Percentiles rank a stretch among this genome's conserved stretches.
Conservation (phyloP, 2,797 vertebrate genomes). For the Pelochelys cantorii region DNA sequence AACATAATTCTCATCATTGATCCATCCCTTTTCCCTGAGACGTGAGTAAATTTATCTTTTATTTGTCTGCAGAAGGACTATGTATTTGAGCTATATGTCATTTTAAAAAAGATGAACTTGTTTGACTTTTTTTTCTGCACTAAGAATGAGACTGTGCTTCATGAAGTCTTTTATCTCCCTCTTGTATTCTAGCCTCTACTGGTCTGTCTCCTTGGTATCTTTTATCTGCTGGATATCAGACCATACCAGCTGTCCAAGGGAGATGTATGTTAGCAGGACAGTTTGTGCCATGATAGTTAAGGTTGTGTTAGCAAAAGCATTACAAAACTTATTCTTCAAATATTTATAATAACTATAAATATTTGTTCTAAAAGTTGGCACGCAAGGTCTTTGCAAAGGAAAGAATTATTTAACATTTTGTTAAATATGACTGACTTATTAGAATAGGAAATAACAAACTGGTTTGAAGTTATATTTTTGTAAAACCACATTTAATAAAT, state of each 20-base stretch:
- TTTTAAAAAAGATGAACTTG: slow-evolving; percentile 23
- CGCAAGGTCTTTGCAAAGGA: not conserved
- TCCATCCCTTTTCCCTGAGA: not conserved
- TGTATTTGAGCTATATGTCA: not conserved
- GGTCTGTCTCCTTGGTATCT: slow-evolving; percentile 3
- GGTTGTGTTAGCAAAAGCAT: not conserved
- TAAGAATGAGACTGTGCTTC: not conserved
- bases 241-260: slow-evolving; percentile 14
- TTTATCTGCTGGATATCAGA: slow-evolving; percentile 34
- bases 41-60: slow-evolving; percentile 29
- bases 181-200: not conserved
- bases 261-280: slow-evolving; percentile 32
- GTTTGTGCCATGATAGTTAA: slow-evolving; percentile 12
- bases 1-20: slow-evolving; percentile 11
- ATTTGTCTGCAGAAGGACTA: slow-evolving; percentile 12
- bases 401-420: not conserved
- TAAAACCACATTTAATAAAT: not conserved
- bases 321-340: slow-evolving; percentile 1
- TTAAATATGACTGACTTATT: not conserved
- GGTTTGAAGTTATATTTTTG: not conserved
- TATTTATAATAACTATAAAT: not conserved
- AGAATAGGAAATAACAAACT: not conserved
- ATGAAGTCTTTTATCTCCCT: not conserved
- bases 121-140: not conserved
- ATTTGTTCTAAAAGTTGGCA: not conserved